A percentile compares a stretch with the other conserved stretches of the same genome.
These are phyloP conservation scores for Pavo muticus DNA, from an alignment of 2,113 vertebrate genomes.

Conservation along the genomic window DNA sequence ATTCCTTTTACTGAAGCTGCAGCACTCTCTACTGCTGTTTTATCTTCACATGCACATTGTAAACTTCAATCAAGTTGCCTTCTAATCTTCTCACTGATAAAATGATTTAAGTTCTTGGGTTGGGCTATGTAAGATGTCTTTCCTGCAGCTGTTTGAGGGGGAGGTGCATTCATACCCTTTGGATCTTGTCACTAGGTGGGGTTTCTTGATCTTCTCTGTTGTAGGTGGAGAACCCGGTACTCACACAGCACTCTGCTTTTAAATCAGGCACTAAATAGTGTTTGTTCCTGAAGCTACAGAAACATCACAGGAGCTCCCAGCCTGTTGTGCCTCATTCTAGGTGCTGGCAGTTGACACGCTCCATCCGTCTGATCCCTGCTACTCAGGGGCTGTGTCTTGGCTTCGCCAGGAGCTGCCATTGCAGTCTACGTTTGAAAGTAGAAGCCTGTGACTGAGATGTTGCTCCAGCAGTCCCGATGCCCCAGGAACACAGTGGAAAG, in stretches of 20 bases:
- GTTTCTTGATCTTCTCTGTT: not conserved
- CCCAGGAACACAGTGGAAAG: too few species aligned
- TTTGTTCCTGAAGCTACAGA: not conserved
- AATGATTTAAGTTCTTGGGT: not conserved
- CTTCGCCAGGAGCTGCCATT: not conserved
- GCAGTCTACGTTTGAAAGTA: not conserved
- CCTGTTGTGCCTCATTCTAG: fast-evolving
- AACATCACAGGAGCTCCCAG: not conserved
- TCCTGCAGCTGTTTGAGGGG: not conserved
- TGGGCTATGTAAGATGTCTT: not conserved
- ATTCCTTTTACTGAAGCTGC: not conserved
- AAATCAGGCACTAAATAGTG: not conserved
- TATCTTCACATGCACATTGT: not conserved
- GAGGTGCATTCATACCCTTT: not conserved
- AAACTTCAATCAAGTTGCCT: not conserved
- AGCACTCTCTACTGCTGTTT: not conserved
- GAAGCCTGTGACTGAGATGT: not conserved
- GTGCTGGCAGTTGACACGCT: fast-evolving
- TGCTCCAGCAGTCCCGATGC: not conserved
- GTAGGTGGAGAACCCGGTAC: not conserved
- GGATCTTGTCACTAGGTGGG: not conserved
- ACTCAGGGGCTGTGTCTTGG: not conserved
- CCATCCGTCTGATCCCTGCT: not conserved
- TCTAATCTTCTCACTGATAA: not conserved
- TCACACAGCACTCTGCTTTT: not conserved